Conservation (phyloP, 2,888 invertebrate species). For the Apotomis capreana region DNA sequence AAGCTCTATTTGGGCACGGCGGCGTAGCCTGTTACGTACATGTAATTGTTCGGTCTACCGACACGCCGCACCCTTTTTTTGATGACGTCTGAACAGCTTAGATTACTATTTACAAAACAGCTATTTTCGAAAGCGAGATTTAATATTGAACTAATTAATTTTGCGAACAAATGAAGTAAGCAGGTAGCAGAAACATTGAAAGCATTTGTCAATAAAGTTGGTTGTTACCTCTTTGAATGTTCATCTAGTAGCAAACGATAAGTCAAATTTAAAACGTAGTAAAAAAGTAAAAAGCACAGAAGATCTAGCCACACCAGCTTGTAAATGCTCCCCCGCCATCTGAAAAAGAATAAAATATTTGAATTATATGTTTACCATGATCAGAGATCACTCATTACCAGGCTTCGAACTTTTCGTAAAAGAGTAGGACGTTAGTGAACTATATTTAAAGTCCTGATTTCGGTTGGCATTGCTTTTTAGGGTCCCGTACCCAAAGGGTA, state of each 20-base stretch:
- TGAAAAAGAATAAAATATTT: conserved; percentile 73
- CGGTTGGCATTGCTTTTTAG: too few species aligned
- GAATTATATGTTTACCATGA: too few species aligned
- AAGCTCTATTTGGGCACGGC: conserved; percentile 30
- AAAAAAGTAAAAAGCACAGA: conserved; percentile 89
- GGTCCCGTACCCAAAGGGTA: too few species aligned
- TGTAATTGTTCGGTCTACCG: conserved; percentile 29
- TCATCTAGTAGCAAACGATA: conserved; percentile 89
- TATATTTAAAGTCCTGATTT: too few species aligned
- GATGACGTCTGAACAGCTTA: conserved; percentile 20
- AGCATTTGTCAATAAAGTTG: conserved; percentile 19
- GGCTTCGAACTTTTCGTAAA: too few species aligned
- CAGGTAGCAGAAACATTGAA: conserved; percentile 36
- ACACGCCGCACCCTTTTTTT: conserved; percentile 33
- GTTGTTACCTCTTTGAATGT: conserved; percentile 86
- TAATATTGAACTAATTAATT: background rate
- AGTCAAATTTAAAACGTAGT: conserved; percentile 89
- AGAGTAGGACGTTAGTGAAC: too few species aligned
- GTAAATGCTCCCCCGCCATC: conserved; percentile 98
- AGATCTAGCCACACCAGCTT: conserved; percentile 96
- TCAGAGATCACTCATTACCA: too few species aligned
- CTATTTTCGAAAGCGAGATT: background rate
- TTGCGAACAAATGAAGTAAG: background rate
- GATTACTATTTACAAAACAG: conserved; percentile 18
- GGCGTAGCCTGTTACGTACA: background rate